These are phyloP conservation scores for Operophtera brumata DNA, from an alignment of 2,888 invertebrate species.

Conservation along the genomic window DNA sequence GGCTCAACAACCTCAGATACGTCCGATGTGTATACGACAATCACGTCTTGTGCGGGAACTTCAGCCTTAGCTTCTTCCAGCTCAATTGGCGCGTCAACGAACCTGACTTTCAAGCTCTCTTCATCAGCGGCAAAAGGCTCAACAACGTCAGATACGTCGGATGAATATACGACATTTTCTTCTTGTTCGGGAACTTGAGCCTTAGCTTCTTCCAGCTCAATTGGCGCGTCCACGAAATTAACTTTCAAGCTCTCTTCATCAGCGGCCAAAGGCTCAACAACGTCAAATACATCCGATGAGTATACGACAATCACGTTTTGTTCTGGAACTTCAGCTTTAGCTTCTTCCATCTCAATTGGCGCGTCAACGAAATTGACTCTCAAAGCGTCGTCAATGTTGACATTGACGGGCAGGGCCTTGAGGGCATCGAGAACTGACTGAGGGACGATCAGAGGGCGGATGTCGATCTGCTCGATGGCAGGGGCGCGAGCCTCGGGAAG, in stretches of 20 bases:
- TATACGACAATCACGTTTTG: neutral
- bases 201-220: neutral
- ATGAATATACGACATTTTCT: neutral
- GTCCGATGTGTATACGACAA: too few relatives aligned
- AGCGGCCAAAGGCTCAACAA: neutral
- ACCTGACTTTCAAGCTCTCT: slow-evolving; percentile 5
- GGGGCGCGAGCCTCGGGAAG: slow-evolving; percentile 11
- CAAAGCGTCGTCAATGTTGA: neutral
- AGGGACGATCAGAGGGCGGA: slow-evolving; percentile 11
- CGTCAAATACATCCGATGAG: neutral
- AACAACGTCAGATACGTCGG: neutral
- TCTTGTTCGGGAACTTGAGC: neutral
- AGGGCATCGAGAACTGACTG: slow-evolving; percentile 3
- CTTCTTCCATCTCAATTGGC: neutral
- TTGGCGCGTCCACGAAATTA: neutral
- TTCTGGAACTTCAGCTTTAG: neutral
- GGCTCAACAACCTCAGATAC: neutral
- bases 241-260: neutral
- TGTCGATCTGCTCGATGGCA: slow-evolving; percentile 3
- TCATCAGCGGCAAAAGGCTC: neutral
- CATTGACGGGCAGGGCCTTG: neutral
- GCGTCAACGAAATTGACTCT: neutral
- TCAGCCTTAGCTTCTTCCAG: neutral
- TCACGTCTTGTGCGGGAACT: neutral
- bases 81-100: slow-evolving; percentile 14